Base-by-base conservation (phyloP, 2,888 invertebrate species). In the Melanchra persicariae region DNA sequence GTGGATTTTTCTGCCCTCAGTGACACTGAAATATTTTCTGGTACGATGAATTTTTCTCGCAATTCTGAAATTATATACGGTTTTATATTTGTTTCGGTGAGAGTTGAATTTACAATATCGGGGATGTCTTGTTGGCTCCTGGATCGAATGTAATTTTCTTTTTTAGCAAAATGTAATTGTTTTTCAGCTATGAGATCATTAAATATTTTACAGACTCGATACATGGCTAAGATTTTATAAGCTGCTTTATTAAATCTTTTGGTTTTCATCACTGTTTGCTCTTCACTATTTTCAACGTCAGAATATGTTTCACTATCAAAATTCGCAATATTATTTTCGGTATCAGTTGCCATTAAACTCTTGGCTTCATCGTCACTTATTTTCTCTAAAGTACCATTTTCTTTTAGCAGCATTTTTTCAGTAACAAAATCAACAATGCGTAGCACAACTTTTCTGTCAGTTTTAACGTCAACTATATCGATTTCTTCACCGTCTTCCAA, bases 371-470 rank as follows among this genome's bases (percentile, higher is more conserved):
- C 93, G 30, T 95, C 94, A 70, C 91, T 93, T 76, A 96, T 94
- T 88, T 94, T 95, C 87, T 95, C 95, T 52, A 96, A 90, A 24
- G 90, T 88, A 12, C 96, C 96, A 82, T 96, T 96, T 87, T 96
- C 96, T 79, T 93, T 95, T 17, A 96, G 85, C 49, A 96, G 78
- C 96, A 96, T 96, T 88, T 96, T 96, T 87, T 96, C 96, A 17
- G 96, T 96, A 0, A 96, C 95, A 82, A 96, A 96, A 79, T 96
- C 96, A 3, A 96, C 96, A 75, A 96, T 96, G 73, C 96, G 91
- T 58, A 96, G 84, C 15, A 96, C 93, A 19, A 96, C 94, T 89
- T 96, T 96, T 89, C 93, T 91, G 64, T 96, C 94, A 8, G 92
- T 92, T 87, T 93, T 92, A 9, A 92, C 88, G 81, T 95, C 95